These are phyloP conservation scores for Euphydryas editha DNA, from an alignment of 2,888 invertebrate genomes.

Conservation along the genomic window DNA sequence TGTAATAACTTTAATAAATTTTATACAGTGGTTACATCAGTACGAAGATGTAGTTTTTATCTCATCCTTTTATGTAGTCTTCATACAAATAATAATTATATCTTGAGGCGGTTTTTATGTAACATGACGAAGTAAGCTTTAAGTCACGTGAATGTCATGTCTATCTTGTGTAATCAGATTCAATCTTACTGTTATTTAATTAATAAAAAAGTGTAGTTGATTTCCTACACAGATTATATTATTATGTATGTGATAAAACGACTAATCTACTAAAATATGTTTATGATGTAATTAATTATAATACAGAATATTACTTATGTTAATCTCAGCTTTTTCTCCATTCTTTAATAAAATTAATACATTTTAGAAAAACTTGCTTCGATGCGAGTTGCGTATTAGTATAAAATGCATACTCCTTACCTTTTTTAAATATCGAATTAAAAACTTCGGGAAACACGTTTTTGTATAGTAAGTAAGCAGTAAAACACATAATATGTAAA, in stretches of 20 bases:
- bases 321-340: constrained; percentile 5
- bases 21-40: background rate
- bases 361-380: too few relatives aligned
- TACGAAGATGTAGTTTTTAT: constrained; percentile 4
- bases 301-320: background rate
- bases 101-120: constrained; percentile 1
- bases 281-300: constrained; percentile 20
- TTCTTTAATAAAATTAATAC: too few relatives aligned
- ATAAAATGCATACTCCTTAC: too few relatives aligned
- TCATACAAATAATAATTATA: constrained; percentile 16
- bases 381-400: too few relatives aligned
- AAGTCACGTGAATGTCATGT: constrained; percentile 17
- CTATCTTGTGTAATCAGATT: constrained; percentile 25
- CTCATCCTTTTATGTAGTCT: background rate
- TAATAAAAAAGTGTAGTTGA: constrained; percentile 21
- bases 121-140: constrained; percentile 14
- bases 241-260: constrained; percentile 12
- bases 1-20: constrained; percentile 10
- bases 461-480: too few relatives aligned
- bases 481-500: too few relatives aligned
- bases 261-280: constrained; percentile 14
- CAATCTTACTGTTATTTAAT: constrained; percentile 26
- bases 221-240: constrained; percentile 29
- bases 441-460: too few relatives aligned
- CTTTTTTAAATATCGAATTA: too few relatives aligned